phyloP scores from a whole-genome alignment of 2,113 vertebrate genomes.

The Galemys pyrenaicus region DNA sequence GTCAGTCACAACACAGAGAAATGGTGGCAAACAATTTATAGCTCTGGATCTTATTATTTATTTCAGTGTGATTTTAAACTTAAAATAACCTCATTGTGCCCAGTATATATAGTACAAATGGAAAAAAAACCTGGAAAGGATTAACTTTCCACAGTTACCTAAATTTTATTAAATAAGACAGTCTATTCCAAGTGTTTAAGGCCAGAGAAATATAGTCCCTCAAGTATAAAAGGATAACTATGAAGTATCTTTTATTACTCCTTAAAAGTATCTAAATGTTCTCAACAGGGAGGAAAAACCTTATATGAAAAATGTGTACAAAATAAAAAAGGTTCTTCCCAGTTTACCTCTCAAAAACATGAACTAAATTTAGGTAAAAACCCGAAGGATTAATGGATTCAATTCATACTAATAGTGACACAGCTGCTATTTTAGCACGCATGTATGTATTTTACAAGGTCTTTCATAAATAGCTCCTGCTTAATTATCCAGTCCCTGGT shows the following conservation, averaged over 20 bases:
- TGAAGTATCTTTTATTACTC: background rate
- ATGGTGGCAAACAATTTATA: background rate
- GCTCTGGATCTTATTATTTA: slow-evolving; percentile 8
- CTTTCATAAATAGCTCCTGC: background rate
- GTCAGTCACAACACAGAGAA: background rate
- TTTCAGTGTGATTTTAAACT: background rate
- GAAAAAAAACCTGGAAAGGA: background rate
- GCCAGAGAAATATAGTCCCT: background rate
- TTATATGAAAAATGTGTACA: background rate
- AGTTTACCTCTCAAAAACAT: slow-evolving; percentile 13
- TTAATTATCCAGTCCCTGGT: background rate
- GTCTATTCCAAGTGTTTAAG: background rate
- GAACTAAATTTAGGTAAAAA: slow-evolving; percentile 17
- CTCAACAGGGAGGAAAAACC: background rate
- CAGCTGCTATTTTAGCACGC: background rate
- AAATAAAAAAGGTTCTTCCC: slow-evolving; percentile 3
- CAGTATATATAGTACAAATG: background rate
- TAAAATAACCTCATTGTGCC: background rate
- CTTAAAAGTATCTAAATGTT: background rate
- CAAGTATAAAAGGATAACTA: background rate
- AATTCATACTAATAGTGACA: slow-evolving; percentile 7
- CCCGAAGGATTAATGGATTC: background rate
- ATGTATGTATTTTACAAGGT: background rate
- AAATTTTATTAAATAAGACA: background rate
- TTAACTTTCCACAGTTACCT: background rate